These are phyloP conservation scores for Platycnemis pennipes DNA, from an alignment of 2,888 invertebrate species.

Conservation along the genomic window DNA sequence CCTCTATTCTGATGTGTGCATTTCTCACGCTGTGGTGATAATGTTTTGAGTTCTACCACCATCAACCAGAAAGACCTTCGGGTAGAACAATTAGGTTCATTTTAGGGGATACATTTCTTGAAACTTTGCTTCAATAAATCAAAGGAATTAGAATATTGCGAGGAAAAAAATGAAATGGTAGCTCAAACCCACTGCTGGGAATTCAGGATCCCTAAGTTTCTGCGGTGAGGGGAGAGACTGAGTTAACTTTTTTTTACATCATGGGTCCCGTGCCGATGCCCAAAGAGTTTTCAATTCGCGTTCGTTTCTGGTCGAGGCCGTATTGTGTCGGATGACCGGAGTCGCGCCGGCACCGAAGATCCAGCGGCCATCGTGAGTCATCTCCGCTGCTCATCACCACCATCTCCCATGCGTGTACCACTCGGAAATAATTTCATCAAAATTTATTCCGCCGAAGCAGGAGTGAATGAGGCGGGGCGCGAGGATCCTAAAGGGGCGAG, in stretches of 20 bases:
- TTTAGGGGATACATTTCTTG: too few species aligned
- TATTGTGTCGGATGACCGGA: neutral
- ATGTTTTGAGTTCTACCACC: too few species aligned
- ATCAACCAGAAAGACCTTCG: too few species aligned
- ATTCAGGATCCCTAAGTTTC: too few species aligned
- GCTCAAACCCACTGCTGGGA: neutral
- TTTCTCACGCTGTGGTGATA: too few species aligned
- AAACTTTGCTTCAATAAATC: too few species aligned
- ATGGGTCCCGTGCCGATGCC: neutral
- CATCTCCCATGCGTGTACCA: neutral
- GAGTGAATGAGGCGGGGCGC: neutral
- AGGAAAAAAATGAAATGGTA: neutral
- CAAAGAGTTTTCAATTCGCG: neutral
- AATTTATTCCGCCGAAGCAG: neutral
- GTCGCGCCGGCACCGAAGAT: neutral
- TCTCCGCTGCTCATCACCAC: neutral
- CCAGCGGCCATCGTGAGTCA: neutral
- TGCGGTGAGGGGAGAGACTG: neutral
- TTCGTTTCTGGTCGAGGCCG: neutral
- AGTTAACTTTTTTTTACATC: neutral
- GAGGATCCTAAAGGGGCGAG: neutral
- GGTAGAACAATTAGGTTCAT: too few species aligned
- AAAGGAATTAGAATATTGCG: too few species aligned
- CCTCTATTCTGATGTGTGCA: too few species aligned
- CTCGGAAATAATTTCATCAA: conserved; percentile 41